Percentiles rank a stretch among this genome's conserved stretches.
phyloP scores from a whole-genome alignment of 53 echinoderm and acorn worm species.

The Astropecten irregularis region DNA sequence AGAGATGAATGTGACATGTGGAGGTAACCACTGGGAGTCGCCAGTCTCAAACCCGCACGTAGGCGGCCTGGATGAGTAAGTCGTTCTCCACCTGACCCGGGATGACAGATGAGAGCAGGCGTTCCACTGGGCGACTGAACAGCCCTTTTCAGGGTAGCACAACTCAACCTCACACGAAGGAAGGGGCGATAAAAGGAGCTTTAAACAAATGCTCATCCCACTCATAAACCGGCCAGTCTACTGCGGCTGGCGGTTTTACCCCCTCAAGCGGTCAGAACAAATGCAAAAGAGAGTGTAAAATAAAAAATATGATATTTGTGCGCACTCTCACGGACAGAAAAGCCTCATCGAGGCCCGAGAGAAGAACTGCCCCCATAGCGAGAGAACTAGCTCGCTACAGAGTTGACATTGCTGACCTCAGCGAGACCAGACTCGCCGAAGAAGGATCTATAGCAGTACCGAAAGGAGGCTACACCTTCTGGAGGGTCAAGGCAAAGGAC shows the following conservation, averaged over 20 bases:
- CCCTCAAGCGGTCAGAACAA: not conserved
- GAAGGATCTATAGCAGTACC: not conserved
- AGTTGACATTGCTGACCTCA: not conserved
- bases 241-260: not conserved
- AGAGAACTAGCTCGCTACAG: not conserved
- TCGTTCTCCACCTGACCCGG: constrained; percentile 11
- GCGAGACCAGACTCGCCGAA: not conserved
- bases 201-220: constrained; percentile 32
- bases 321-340: not conserved
- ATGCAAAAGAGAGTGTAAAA: not conserved
- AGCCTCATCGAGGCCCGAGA: not conserved
- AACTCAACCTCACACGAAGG: constrained; percentile 7
- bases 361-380: not conserved
- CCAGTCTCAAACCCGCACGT: constrained; percentile 30
- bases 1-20: constrained; percentile 41
- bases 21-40: constrained; percentile 53
- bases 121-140: constrained; percentile 25
- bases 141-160: constrained; percentile 40
- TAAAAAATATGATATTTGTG: not conserved
- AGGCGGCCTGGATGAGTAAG: constrained; percentile 20
- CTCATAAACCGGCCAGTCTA: not conserved
- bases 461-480: constrained; percentile 11
- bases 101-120: constrained; percentile 26
- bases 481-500: not conserved
- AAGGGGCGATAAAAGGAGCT: constrained; percentile 41